Evolutionary conservation across 1,140 invertebrate genomes (phyloP), one percentile per base, ranked within the genome.

Genomic region (Drosophila lini): DNA sequence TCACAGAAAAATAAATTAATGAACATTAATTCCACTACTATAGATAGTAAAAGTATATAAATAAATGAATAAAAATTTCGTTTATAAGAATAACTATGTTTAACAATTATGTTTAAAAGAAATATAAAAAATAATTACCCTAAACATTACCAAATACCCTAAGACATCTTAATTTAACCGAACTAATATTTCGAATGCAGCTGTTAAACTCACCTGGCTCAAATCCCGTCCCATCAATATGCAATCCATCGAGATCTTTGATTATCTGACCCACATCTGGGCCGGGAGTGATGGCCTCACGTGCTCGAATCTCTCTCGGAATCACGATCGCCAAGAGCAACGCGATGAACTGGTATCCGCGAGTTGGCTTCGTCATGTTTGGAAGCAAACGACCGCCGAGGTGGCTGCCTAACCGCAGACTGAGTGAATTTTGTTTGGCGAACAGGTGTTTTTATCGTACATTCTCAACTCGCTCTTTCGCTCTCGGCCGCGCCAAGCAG

Each of bases 261-360:
- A 90, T 73, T 16, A 90, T 74, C 45, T 90, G 82, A 78, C 74
- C 86, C 38, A 90, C 86, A 67, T 90, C 86, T 68, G 71, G 42
- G 9, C n/a, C 13, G 62, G 77, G 71, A 44, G 36, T 64, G 52
- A 81, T 56, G 52, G 82, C 56, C 28, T 86, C 80, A 22, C 86
- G 82, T 40, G 76, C 83, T 22, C 36, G 41, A 70, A 60, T 89
- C 70, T 65, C 62, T 42, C 31, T 38, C 44, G 81, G 31, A n/a
- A 58, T 41, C 36, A 48, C 57, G 50, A 78, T 42, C 41, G 36
- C n/a, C 42, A 68, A 38, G 6, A 75, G n/a, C 31, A 62, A 25
- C 0, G 40, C 19, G 25, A 67, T 34, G 3, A 58, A 11, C 13
- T 32, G 58, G n/a, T 45, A 16, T n/a, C 15, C 42, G 22, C 28